Percentiles rank a stretch among this genome's conserved stretches.
Conservation (phyloP, 2,888 invertebrate species). For the Lutraria lutraria region DNA sequence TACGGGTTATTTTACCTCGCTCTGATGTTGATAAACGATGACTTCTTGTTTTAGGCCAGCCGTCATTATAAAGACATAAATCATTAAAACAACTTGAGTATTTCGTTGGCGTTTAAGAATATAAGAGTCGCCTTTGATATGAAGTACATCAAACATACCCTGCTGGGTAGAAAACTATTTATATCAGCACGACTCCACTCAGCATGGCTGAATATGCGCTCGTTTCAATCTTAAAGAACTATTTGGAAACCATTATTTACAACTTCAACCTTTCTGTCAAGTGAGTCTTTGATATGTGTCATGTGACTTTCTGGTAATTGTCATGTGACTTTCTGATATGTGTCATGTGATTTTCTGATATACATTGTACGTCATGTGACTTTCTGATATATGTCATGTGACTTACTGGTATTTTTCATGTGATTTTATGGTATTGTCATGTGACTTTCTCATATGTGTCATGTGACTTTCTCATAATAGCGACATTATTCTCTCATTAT, state of each 20-base stretch:
- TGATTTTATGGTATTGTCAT: too few species aligned
- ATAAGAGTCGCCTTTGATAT: conserved; percentile 30
- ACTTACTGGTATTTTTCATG: too few species aligned
- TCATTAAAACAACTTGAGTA: conserved; percentile 27
- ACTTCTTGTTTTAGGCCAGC: conserved; percentile 39
- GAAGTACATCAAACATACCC: conserved; percentile 28
- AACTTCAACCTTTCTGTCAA: background rate
- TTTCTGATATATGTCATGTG: too few species aligned
- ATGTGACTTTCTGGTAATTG: too few species aligned
- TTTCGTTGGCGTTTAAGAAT: conserved; percentile 25
- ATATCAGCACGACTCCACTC: background rate
- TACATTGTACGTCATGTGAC: too few species aligned
- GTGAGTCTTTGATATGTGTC: background rate
- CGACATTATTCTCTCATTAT: too few species aligned
- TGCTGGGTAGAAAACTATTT: conserved; percentile 10
- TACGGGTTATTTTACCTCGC: conserved; percentile 25
- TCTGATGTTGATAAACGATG: conserved; percentile 32
- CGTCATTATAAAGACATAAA: conserved; percentile 55
- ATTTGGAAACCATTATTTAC: background rate
- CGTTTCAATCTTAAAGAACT: background rate
- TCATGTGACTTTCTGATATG: too few species aligned
- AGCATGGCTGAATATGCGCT: background rate
- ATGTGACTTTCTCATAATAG: too few species aligned
- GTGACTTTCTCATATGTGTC: too few species aligned
- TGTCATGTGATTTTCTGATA: too few species aligned